Percentiles rank a stretch among this genome's conserved stretches.
phyloP scores from a whole-genome alignment of 2,797 vertebrate species.

The Sciaenops ocellatus region DNA sequence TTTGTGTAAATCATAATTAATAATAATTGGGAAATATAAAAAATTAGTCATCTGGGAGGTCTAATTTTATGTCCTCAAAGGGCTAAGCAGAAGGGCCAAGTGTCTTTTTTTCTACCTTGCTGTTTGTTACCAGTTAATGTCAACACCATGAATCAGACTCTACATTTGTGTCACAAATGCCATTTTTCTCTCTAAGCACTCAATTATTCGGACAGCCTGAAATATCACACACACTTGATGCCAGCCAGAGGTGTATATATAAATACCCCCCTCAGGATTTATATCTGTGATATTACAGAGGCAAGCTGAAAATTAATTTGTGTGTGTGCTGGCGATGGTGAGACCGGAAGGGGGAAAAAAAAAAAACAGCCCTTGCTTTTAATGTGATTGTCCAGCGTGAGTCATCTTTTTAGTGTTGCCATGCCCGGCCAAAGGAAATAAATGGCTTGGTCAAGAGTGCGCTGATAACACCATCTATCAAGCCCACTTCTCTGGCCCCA shows the following conservation, averaged over 20 bases:
- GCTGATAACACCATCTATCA: slow-evolving; percentile 54
- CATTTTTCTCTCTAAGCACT: slow-evolving; percentile 49
- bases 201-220: slow-evolving; percentile 44
- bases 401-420: slow-evolving; percentile 63
- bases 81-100: slow-evolving; percentile 20
- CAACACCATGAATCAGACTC: slow-evolving; percentile 53
- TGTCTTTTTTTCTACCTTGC: slow-evolving; percentile 12
- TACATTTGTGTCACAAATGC: slow-evolving; percentile 43
- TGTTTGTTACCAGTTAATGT: slow-evolving; percentile 58
- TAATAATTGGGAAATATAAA: slow-evolving; percentile 26
- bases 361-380: slow-evolving; percentile 44
- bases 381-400: slow-evolving; percentile 68
- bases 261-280: slow-evolving; percentile 52
- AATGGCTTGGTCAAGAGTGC: slow-evolving; percentile 50
- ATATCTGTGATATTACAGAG: slow-evolving; percentile 38
- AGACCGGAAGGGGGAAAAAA: slow-evolving; percentile 31
- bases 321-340: slow-evolving; percentile 35
- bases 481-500: slow-evolving; percentile 33
- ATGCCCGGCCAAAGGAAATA: slow-evolving; percentile 54
- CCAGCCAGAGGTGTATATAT: slow-evolving; percentile 40
- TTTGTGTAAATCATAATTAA: slow-evolving; percentile 51
- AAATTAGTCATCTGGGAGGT: slow-evolving; percentile 21
- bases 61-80: not conserved
- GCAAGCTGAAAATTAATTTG: slow-evolving; percentile 52
- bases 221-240: slow-evolving; percentile 38